Base-by-base conservation (phyloP, 2,113 vertebrate genomes). In the Micronycteris hirsuta region DNA sequence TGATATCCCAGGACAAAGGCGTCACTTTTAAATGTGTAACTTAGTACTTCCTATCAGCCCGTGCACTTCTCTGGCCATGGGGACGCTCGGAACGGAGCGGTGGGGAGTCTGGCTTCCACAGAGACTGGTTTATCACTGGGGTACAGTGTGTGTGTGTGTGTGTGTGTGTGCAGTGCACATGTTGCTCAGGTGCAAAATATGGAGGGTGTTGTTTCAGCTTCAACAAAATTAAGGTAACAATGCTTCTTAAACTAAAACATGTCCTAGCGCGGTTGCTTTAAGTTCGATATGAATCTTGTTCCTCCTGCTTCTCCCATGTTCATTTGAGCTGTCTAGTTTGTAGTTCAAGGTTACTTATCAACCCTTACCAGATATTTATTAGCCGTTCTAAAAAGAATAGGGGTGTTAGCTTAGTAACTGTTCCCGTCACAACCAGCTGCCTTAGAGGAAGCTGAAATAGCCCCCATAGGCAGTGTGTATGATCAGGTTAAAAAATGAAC, bases 31-130 rank as follows among this genome's bases (percentile, higher is more conserved):
- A 98, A 98, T 93, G 96, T 88, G 43, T 81, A 94, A 98, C 98
- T 98, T 98, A 80, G 98, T 98, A 93, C 97, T 97, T 97, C 89
- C 96, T 97, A 98, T 98, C 95, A 97, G 97, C 93, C 97, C 97
- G 97, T 92, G 95, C 68, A 90, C 97, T 97, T 98, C 96, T 96
- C 87, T 94, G 95, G 86, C 93, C 97, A 85, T 93, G 98, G 98
- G 98, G 98, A 98, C 97, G 97, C 97, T 91, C 22, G 28, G 61
- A 63, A 1, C 13, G 28, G 61, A 63, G 61, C 28, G 2, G 61
- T 15, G 61, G 61, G 61, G 28, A 26, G 61, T 28, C 61, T 28
- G 10, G 11, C 24, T 28, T 61, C 2, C 9, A 10, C 24, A 2
- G 24, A 61, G 58, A 7, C 58, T 28, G 85, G 80, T 97, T 97